phyloP scores from a whole-genome alignment of 2,113 vertebrate genomes.

The Nanger granti region DNA sequence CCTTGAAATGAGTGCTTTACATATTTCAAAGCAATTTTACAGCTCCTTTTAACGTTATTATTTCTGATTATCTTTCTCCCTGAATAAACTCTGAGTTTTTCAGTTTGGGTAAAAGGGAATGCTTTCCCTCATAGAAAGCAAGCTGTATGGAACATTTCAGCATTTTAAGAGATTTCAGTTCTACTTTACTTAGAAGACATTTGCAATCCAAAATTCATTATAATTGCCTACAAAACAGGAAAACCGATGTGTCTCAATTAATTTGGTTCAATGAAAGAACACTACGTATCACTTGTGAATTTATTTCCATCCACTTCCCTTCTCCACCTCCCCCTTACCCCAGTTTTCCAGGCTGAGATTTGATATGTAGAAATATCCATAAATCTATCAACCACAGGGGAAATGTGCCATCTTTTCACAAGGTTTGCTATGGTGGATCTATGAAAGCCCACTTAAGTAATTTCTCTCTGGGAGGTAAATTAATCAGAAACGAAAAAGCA shows the following conservation, averaged over 20 bases:
- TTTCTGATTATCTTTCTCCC: slow-evolving; percentile 6
- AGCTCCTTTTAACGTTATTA: slow-evolving; percentile 39
- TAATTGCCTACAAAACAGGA: background rate
- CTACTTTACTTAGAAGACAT: slow-evolving; percentile 15
- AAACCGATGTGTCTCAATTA: background rate
- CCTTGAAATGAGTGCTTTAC: background rate
- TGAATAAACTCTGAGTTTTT: slow-evolving; percentile 14
- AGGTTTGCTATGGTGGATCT: slow-evolving; percentile 39
- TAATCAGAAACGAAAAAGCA: slow-evolving; percentile 46
- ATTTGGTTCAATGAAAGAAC: background rate
- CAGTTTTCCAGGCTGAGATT: slow-evolving; percentile 11
- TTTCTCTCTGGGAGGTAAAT: slow-evolving; percentile 60
- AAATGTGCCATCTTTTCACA: slow-evolving; percentile 25
- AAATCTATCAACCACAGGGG: slow-evolving; percentile 43
- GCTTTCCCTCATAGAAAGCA: background rate
- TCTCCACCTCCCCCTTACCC: too few relatives aligned
- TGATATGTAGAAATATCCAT: slow-evolving; percentile 34
- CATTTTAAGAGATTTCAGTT: background rate
- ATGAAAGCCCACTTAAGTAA: slow-evolving; percentile 50
- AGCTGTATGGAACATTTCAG: background rate
- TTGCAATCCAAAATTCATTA: background rate
- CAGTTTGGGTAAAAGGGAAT: slow-evolving; percentile 10
- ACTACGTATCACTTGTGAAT: background rate
- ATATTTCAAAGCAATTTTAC: slow-evolving; percentile 24
- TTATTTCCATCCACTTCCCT: background rate